A percentile compares a stretch with the other conserved stretches of the same genome.
Conservation (phyloP, 2,888 invertebrate genomes). For the Chorisops tibialis region DNA sequence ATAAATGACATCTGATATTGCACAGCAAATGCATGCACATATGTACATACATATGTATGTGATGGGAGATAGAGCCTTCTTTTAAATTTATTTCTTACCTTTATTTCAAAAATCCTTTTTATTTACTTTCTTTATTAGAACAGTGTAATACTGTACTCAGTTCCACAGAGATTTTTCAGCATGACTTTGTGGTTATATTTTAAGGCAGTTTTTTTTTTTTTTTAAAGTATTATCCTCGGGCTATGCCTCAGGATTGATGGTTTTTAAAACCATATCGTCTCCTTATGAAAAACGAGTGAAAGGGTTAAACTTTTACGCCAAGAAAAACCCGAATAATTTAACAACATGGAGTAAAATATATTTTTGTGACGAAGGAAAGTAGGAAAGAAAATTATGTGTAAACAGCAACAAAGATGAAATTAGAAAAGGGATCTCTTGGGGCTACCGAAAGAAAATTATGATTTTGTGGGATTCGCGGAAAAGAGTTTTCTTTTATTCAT, state of each 20-base stretch:
- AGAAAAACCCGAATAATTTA: neutral
- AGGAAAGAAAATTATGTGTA: conserved; percentile 7
- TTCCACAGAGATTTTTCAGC: neutral
- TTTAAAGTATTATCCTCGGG: neutral
- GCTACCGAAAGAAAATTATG: conserved; percentile 2
- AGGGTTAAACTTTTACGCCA: conserved; percentile 12
- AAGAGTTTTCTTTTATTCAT: no score
- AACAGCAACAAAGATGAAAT: conserved; percentile 5
- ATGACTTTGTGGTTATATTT: neutral
- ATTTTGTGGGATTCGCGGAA: neutral
- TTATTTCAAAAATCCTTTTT: no score
- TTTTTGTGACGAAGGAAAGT: neutral
- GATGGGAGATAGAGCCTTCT: no score
- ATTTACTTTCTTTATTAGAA: no score
- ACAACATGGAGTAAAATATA: neutral
- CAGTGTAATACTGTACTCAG: no score
- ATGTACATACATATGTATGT: no score
- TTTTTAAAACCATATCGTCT: conserved; percentile 20
- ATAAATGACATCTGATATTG: no score
- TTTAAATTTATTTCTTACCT: no score
- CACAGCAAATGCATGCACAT: no score
- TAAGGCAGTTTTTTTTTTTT: neutral
- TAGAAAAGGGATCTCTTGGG: neutral
- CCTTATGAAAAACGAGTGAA: neutral
- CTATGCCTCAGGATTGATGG: neutral